These are phyloP conservation scores for Bradypodion pumilum DNA, from an alignment of 2,797 vertebrate genomes.

Conservation along the genomic window DNA sequence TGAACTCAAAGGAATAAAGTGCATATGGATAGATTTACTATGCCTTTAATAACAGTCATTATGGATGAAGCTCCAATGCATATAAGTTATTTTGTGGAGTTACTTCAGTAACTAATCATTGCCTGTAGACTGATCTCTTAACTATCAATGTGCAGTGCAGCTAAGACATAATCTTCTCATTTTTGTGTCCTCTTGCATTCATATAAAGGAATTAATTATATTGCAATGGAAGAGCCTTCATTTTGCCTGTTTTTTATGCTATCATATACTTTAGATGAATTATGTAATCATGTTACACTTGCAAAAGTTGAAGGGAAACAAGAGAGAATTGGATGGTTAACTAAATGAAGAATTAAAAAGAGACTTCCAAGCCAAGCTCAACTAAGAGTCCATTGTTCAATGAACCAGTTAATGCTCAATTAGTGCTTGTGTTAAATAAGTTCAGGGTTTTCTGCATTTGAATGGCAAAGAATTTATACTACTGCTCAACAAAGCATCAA, in stretches of 20 bases:
- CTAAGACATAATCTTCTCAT: neutral
- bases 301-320: constrained; percentile 20
- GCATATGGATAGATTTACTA: neutral
- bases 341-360: constrained; percentile 20
- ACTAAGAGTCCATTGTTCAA: constrained; percentile 40
- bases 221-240: too few species aligned
- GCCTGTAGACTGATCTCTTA: neutral
- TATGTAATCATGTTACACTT: constrained; percentile 12
- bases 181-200: neutral
- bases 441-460: constrained; percentile 45
- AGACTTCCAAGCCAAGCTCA: constrained; percentile 25
- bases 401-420: constrained; percentile 61
- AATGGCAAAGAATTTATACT: constrained; percentile 37
- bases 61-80: neutral
- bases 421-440: constrained; percentile 62
- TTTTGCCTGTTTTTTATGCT: neutral
- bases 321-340: constrained; percentile 1
- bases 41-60: neutral
- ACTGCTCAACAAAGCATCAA: constrained; percentile 56
- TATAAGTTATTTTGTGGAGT: neutral
- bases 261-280: constrained; percentile 38
- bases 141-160: neutral
- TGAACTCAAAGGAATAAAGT: neutral
- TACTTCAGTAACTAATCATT: neutral
- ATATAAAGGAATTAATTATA: neutral